Evolutionary conservation across 2,888 invertebrate species (phyloP).

Genomic region (Alloscopus bannaensis): DNA sequence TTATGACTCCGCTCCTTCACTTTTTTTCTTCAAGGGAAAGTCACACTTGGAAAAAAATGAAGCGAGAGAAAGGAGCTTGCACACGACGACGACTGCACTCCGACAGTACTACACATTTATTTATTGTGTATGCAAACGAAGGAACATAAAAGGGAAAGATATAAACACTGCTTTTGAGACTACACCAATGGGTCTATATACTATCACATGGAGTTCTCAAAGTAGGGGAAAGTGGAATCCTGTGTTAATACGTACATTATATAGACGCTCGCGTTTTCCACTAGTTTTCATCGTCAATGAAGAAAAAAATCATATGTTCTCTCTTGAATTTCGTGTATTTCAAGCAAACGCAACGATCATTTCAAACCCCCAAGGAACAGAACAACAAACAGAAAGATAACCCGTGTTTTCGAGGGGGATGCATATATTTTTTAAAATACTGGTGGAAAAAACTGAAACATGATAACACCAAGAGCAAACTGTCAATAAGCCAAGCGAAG

Average conservation of each 20-base stretch:
- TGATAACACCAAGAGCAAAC: slow-evolving; percentile 47
- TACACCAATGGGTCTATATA: slow-evolving; percentile 19
- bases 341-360: slow-evolving; percentile 23
- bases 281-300: slow-evolving; percentile 17
- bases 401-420: slow-evolving; percentile 28
- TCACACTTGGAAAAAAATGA: slow-evolving; percentile 51
- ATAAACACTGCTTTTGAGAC: background rate
- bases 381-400: slow-evolving; percentile 51
- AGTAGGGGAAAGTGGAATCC: background rate
- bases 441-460: slow-evolving; percentile 26
- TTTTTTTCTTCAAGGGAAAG: slow-evolving; percentile 61
- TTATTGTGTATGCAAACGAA: slow-evolving; percentile 33
- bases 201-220: slow-evolving; percentile 14
- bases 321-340: background rate
- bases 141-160: slow-evolving; percentile 24
- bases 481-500: slow-evolving; percentile 50
- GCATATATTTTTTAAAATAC: slow-evolving; percentile 51
- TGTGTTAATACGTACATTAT: background rate
- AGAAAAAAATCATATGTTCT: slow-evolving; percentile 23
- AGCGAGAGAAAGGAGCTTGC: slow-evolving; percentile 42
- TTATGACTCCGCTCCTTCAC: slow-evolving; percentile 69
- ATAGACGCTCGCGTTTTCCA: background rate
- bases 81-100: slow-evolving; percentile 33
- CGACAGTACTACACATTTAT: background rate
- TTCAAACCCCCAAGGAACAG: slow-evolving; percentile 47